Conservation (phyloP, 2,888 invertebrate genomes). For the Clusia tigrina region DNA sequence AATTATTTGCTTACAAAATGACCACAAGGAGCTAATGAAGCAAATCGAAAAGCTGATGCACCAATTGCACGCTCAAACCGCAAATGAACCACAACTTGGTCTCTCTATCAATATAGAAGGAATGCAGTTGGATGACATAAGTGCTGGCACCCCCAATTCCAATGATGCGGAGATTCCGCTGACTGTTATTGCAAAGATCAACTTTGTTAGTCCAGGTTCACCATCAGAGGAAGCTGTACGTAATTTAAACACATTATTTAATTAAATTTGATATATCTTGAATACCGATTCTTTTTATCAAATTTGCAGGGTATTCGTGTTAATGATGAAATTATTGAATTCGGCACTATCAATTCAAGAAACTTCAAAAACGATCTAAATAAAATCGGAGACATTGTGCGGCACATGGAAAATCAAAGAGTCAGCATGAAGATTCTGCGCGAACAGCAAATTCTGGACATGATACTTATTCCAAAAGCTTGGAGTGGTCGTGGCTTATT, state of each 20-base stretch:
- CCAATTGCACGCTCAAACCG: conserved; percentile 68
- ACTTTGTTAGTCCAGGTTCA: conserved; percentile 76
- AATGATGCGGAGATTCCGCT: conserved; percentile 23
- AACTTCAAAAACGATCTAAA: conserved; percentile 75
- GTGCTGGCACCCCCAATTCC: conserved; percentile 25
- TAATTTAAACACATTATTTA: no score
- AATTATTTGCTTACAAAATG: conserved; percentile 91
- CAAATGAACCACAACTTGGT: conserved; percentile 39
- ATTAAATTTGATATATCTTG: no score
- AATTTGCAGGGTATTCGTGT: conserved; percentile 71
- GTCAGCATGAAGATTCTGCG: conserved; percentile 68
- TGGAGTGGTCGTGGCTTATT: conserved; percentile 84
- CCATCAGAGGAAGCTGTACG: conserved; percentile 85
- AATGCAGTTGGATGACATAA: conserved; percentile 37
- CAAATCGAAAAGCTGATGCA: conserved; percentile 77
- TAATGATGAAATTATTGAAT: conserved; percentile 77
- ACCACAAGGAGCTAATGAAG: conserved; percentile 83
- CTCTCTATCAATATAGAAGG: conserved; percentile 45
- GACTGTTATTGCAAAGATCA: conserved; percentile 74
- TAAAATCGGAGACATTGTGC: conserved; percentile 76
- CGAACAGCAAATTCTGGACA: conserved; percentile 65
- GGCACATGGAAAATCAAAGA: conserved; percentile 68
- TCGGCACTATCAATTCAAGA: conserved; percentile 76
- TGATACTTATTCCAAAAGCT: conserved; percentile 74
- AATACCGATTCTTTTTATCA: no score